phyloP scores from a whole-genome alignment of 2,113 vertebrate species.

The Petrocephalus microphthalmus region DNA sequence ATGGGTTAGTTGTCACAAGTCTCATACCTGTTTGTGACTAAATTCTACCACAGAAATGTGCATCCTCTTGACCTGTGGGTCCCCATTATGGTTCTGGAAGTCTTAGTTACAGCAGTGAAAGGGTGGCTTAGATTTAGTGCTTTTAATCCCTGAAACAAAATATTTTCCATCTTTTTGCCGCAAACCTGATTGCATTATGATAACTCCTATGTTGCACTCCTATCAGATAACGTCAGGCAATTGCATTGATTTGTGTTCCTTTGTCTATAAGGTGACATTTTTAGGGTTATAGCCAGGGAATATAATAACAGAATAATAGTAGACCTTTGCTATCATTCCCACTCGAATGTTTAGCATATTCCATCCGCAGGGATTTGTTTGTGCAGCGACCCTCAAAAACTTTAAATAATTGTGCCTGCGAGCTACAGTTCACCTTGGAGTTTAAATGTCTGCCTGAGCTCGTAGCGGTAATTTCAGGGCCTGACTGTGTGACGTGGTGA shows the following conservation, averaged over 20 bases:
- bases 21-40: background rate
- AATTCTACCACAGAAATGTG: background rate
- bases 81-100: background rate
- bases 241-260: background rate
- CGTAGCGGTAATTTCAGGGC: background rate
- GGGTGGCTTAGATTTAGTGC: background rate
- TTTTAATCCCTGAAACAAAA: background rate
- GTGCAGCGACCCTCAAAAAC: background rate
- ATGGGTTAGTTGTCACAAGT: background rate
- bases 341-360: background rate
- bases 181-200: background rate
- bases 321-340: background rate
- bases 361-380: background rate
- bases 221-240: background rate
- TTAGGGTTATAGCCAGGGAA: background rate
- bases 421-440: background rate
- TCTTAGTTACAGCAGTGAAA: background rate
- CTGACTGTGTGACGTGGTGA: background rate
- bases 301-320: background rate
- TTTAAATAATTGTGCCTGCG: background rate
- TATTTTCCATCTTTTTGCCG: background rate
- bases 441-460: background rate
- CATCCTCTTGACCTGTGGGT: background rate
- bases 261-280: background rate
- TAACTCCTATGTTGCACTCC: background rate